A percentile compares a stretch with the other conserved stretches of the same genome.
Conservation (phyloP, 2,888 invertebrate genomes). For the Magallana nippona region DNA sequence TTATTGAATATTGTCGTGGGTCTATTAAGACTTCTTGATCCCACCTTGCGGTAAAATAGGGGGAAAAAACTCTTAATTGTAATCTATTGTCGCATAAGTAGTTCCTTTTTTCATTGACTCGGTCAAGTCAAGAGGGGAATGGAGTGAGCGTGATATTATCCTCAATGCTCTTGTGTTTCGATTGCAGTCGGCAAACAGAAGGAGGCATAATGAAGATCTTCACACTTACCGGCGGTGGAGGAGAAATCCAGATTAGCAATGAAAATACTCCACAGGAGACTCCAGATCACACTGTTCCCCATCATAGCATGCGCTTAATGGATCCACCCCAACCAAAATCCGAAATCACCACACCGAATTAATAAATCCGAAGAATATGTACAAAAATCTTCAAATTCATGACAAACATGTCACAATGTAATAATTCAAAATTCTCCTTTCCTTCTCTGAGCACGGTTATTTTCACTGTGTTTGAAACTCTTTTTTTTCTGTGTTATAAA, state of each 20-base stretch:
- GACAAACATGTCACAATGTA: conserved; percentile 3
- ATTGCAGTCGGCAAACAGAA: background rate
- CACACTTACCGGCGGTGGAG: conserved; percentile 21
- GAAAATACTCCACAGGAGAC: conserved; percentile 28
- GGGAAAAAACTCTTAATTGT: conserved; percentile 3
- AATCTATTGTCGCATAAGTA: conserved; percentile 12
- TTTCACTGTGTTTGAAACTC: background rate
- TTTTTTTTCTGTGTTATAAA: background rate
- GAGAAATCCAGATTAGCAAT: conserved; percentile 29
- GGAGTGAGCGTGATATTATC: background rate
- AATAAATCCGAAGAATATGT: conserved; percentile 6
- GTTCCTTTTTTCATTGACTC: background rate
- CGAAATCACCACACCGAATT: background rate
- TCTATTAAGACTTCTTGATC: background rate
- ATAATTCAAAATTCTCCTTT: background rate
- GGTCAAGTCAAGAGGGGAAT: conserved; percentile 1
- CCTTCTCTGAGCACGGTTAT: background rate
- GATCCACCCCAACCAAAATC: conserved; percentile 4
- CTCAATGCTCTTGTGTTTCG: conserved; percentile 17
- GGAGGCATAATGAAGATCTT: conserved; percentile 2
- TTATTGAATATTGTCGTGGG: background rate
- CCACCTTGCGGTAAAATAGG: background rate
- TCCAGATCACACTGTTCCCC: background rate
- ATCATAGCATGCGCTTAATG: conserved; percentile 16
- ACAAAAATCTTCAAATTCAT: conserved; percentile 12